Evolutionary conservation across 92 coral and sea anemone species (phyloP).

Genomic region (Paramuricea clavata): DNA sequence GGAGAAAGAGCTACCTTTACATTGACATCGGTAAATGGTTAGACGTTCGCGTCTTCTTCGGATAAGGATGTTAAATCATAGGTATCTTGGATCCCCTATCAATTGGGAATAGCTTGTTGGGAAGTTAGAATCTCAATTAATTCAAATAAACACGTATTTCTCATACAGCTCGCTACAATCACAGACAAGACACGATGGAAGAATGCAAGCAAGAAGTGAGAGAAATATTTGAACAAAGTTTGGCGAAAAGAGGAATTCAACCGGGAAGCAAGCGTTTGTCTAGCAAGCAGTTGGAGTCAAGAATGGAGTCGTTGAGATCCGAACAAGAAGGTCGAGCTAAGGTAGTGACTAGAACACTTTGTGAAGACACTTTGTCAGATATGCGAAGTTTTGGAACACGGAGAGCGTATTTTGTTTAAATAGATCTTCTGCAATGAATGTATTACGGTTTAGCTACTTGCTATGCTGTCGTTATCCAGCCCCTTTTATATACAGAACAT

Average conservation of each 20-base stretch:
- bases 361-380: neutral
- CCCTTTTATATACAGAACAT: too few species aligned
- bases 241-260: constrained; percentile 79
- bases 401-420: neutral
- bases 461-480: too few species aligned
- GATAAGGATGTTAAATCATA: too few species aligned
- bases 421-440: neutral
- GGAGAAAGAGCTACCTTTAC: too few species aligned
- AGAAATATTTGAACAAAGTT: constrained; percentile 81
- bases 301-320: constrained; percentile 80
- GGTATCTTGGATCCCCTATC: too few species aligned
- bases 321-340: constrained; percentile 88
- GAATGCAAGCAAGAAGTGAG: constrained; percentile 87
- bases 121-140: too few species aligned
- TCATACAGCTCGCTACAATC: constrained; percentile 83
- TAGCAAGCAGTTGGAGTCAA: constrained; percentile 84
- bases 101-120: too few species aligned
- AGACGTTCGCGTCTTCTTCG: neutral
- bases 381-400: neutral
- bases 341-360: constrained; percentile 51
- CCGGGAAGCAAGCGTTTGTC: constrained; percentile 77
- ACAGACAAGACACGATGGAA: constrained; percentile 76
- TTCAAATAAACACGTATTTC: too few species aligned
- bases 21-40: neutral
- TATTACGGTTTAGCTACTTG: neutral